These are phyloP conservation scores for Tenualosa thibaudeaui DNA, from an alignment of 2,797 vertebrate genomes.

Conservation along the genomic window DNA sequence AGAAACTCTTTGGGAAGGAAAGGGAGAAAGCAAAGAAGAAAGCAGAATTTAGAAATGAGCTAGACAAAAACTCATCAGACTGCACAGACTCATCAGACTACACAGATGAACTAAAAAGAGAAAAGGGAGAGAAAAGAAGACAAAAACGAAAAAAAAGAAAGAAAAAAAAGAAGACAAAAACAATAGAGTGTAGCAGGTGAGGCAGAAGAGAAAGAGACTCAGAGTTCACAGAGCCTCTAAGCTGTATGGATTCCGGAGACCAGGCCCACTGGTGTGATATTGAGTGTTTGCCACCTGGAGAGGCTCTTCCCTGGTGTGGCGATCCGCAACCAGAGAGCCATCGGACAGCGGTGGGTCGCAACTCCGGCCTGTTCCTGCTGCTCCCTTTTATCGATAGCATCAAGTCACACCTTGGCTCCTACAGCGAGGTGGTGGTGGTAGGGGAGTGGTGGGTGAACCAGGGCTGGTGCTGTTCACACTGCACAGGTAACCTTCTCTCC, in stretches of 20 bases:
- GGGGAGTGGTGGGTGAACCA: conserved; percentile 24
- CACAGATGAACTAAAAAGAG: neutral
- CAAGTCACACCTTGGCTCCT: conserved; percentile 73
- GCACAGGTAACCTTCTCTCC: conserved; percentile 42
- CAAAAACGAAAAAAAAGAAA: conserved; percentile 34
- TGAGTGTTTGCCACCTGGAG: conserved; percentile 73
- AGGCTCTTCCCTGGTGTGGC: conserved; percentile 58
- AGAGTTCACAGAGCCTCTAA: conserved; percentile 55
- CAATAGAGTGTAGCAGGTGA: neutral
- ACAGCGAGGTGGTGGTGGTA: conserved; percentile 49
- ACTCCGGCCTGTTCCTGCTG: conserved; percentile 61
- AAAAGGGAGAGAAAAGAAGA: neutral
- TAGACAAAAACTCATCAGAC: too few relatives aligned
- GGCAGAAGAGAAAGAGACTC: neutral
- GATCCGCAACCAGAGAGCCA: conserved; percentile 54
- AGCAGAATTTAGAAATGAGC: neutral
- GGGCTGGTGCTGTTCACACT: conserved; percentile 39
- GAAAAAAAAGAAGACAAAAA: conserved; percentile 22
- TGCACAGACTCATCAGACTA: neutral
- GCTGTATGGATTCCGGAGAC: conserved; percentile 61
- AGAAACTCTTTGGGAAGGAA: neutral
- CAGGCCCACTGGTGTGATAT: conserved; percentile 70
- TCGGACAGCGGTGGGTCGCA: conserved; percentile 45
- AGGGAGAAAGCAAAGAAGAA: neutral
- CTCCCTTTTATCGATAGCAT: conserved; percentile 76